Evolutionary conservation across 2,113 vertebrate species (phyloP), one percentile per base, ranked within the genome.

Genomic region (Platysteira castanea): DNA sequence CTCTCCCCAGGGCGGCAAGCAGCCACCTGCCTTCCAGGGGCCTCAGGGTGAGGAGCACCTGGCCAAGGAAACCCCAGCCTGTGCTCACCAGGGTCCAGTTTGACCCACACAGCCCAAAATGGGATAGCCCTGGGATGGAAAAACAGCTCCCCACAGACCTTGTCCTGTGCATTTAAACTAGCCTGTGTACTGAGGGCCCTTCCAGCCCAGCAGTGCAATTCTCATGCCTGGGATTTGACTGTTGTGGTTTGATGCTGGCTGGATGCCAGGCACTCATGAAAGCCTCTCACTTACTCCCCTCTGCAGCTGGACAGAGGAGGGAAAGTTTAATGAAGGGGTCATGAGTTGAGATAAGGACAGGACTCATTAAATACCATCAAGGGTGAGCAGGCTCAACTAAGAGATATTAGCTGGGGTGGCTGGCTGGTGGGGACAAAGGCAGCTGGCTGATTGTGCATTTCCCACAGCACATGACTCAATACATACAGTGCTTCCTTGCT

Each of bases 101-200:
- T 73, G 57, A 31, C 47, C 21, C 47, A 57, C 8, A 15, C 26
- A 56, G n/a, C 46, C 70, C 42, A 44, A 63, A 23, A 10, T 3
- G 3, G 20, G 77, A 35, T 39, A 61, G 44, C 11, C 21, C 37
- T 9, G 2, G 14, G 37, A 12, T 0, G 2, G 50, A n/a, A 74
- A 50, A 46, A 46, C 39, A 15, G 39, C 3, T 6, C 21, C n/a
- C n/a, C 47, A 16, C 2, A 5, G 63, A 63, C 16, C 35, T 87
- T 44, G 28, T 63, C 26, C 49, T 46, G 35, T 41, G 35, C 26
- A 5, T 47, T 68, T 19, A 59, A 73, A 41, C 49, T 52, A 49
- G 30, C 9, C 46, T 2, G 0, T 2, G 16, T 30, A 15, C 18
- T 3, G 1, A 31, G 39, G 0, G 2, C 9, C 57, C 49, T 54